Conservation (phyloP, 1,140 invertebrate species). For the Drosophila seguyi region DNA sequence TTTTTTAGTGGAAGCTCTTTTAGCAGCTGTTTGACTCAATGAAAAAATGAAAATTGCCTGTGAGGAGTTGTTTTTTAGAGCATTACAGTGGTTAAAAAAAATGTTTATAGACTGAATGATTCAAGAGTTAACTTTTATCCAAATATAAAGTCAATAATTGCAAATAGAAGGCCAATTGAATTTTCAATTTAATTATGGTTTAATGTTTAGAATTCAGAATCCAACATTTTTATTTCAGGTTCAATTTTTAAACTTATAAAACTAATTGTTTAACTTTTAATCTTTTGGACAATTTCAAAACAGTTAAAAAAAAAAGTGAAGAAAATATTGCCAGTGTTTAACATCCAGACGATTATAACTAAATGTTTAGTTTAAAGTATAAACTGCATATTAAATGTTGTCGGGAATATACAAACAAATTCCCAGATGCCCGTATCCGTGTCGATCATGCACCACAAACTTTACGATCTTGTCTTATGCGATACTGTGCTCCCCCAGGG, state of each 20-base stretch:
- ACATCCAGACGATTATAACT: background rate
- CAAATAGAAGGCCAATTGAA: too few relatives aligned
- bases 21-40: conserved; percentile 37
- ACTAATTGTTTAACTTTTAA: background rate
- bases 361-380: conserved; percentile 2
- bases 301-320: background rate
- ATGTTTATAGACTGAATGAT: background rate
- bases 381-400: conserved; percentile 4
- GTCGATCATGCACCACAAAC: conserved; percentile 4
- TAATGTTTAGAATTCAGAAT: background rate
- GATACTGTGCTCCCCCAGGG: background rate
- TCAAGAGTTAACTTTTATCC: too few relatives aligned
- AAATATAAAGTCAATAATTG: too few relatives aligned
- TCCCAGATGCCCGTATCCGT: conserved; percentile 3
- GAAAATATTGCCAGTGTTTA: too few relatives aligned
- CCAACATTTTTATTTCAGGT: background rate
- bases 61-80: conserved; percentile 12
- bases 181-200: too few relatives aligned
- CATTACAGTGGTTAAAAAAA: conserved; percentile 14
- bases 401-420: conserved; percentile 25
- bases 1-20: conserved; percentile 61
- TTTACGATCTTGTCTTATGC: conserved; percentile 21
- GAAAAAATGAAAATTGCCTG: conserved; percentile 28
- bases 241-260: background rate
- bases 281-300: background rate